Evolutionary conservation across 2,113 vertebrate genomes (phyloP), one percentile per base, ranked within the genome.

Genomic region (Psephotus haematonotus): DNA sequence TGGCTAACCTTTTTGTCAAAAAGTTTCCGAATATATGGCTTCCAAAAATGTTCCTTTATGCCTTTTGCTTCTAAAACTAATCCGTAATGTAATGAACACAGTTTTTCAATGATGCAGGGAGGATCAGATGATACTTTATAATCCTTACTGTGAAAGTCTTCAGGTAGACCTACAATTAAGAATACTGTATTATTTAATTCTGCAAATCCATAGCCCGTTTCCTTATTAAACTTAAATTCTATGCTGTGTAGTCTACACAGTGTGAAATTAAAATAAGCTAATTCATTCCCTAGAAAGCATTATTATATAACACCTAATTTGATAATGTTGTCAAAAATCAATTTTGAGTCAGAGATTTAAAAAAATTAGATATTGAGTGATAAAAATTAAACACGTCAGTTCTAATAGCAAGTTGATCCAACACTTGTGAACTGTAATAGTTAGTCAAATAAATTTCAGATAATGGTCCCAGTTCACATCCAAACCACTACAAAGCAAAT

Each of bases 11-110:
- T 99, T 97, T 98, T 99, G 76, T 99, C 98, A 86, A 99, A 99
- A 50, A 99, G 99, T 43, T 98, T 99, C 88, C 98, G 98, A 88
- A 99, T 98, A 83, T 99, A 99, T 2, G 99, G 99, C 88, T 99
- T 99, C 99, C 99, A 99, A 96, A 99, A 99, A 96, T 99, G 99
- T 52, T 99, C 99, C 83, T 99, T 99, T 92, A 99, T 99, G 27
- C 99, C 99, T 94, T 99, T 99, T 68, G 99, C 99, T 96, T 99
- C 99, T 93, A 99, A 98, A 87, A 99, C 98, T 67, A 99, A 97
- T 31, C 99, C 99, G 17, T 99, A 98, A 43, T 99, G 98, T 64
- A 99, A 97, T 20, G 98, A 98, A 91, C 99, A 99, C 82, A 99
- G 98, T 77, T 98, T 98, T 93, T 99, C 98, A 71, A 99, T 99